Evolutionary conservation across 2,797 vertebrate genomes (phyloP).

Genomic region (Odontamblyopus rebecca): DNA sequence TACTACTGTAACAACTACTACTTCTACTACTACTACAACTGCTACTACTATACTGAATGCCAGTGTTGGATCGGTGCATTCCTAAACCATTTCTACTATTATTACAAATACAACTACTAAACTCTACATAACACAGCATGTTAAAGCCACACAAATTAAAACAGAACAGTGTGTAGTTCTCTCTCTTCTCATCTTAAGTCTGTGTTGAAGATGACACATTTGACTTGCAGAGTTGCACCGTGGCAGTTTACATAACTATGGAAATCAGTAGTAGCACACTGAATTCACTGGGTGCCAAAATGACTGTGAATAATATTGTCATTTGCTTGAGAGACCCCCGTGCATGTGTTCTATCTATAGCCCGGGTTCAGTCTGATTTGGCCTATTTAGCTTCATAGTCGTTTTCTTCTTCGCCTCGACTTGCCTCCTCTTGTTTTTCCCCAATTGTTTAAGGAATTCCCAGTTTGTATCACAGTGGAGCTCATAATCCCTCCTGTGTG

Average conservation of each 20-base stretch:
- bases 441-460: conserved; percentile 7
- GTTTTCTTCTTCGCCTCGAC: background rate
- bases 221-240: background rate
- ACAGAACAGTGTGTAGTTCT: background rate
- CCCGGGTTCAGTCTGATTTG: background rate
- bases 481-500: background rate
- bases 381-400: background rate
- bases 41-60: no score
- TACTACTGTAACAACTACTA: no score
- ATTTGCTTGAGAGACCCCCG: background rate
- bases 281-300: background rate
- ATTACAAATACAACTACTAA: no score
- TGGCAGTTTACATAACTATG: background rate
- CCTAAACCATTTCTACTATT: no score
- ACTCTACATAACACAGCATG: no score
- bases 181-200: background rate
- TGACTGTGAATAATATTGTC: conserved; percentile 6
- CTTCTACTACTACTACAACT: background rate
- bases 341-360: conserved; percentile 5
- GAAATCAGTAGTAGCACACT: background rate
- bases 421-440: background rate
- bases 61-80: no score
- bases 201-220: background rate
- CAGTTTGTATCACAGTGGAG: background rate
- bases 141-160: background rate